These are phyloP conservation scores for Ia io DNA, from an alignment of 2,113 vertebrate genomes.

Conservation along the genomic window DNA sequence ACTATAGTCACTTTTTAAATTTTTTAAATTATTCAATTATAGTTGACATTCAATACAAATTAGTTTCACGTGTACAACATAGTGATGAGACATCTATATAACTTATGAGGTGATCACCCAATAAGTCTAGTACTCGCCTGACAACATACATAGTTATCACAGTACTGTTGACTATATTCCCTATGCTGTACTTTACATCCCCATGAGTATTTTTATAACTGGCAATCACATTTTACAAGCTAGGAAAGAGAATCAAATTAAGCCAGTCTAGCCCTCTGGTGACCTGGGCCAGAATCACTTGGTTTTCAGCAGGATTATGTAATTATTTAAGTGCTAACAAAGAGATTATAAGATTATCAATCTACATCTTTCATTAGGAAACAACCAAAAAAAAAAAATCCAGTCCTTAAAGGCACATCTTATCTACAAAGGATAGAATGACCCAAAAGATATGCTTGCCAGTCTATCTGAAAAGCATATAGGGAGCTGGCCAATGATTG, in stretches of 20 bases:
- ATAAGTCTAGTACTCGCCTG: background rate
- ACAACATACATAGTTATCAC: background rate
- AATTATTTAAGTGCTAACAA: background rate
- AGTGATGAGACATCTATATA: background rate
- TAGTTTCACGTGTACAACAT: background rate
- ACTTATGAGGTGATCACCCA: background rate
- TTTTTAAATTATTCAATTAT: background rate
- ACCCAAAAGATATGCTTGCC: background rate
- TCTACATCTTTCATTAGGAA: background rate
- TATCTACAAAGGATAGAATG: background rate
- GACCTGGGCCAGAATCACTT: background rate
- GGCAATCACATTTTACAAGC: background rate
- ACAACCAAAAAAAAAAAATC: background rate
- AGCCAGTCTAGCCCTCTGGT: background rate
- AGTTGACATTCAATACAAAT: background rate
- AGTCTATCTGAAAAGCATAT: background rate
- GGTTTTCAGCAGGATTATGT: background rate
- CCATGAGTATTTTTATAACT: background rate
- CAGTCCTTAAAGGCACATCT: background rate
- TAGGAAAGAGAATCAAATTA: background rate
- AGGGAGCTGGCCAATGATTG: background rate
- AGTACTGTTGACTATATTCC: background rate
- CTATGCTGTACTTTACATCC: background rate
- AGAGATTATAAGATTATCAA: background rate
- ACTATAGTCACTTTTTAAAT: background rate